Conservation (phyloP, 2,888 invertebrate genomes). For the Brachynemurus nebulosus region DNA sequence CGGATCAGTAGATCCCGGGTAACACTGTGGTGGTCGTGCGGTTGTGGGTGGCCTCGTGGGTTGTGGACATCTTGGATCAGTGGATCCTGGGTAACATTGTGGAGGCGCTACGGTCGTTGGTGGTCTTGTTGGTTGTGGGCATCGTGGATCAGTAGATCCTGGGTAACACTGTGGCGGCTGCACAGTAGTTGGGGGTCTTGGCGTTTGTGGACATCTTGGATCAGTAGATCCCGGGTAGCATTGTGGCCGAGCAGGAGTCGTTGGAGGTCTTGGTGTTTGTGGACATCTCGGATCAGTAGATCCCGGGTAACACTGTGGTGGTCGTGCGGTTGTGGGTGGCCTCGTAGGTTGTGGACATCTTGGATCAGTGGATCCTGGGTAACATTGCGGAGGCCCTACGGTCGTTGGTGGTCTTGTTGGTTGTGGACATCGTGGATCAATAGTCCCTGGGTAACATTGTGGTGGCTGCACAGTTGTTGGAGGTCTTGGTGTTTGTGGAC, state of each 20-base stretch:
- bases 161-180: conserved; percentile 21
- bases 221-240: conserved; percentile 31
- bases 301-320: conserved; percentile 23
- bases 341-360: conserved; percentile 25
- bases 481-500: conserved; percentile 20
- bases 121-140: conserved; percentile 19
- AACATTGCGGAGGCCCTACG: conserved; percentile 23
- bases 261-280: conserved; percentile 19
- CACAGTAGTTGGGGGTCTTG: conserved; percentile 20
- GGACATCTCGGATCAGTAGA: conserved; percentile 22
- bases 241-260: conserved; percentile 13
- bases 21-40: conserved; percentile 25
- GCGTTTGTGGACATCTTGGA: conserved; percentile 28
- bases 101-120: conserved; percentile 24
- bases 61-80: conserved; percentile 29
- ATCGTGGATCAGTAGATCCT: conserved; percentile 23
- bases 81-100: conserved; percentile 32
- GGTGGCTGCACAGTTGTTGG: conserved; percentile 19
- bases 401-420: conserved; percentile 19
- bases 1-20: conserved; percentile 20
- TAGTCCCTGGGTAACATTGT: conserved; percentile 27
- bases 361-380: conserved; percentile 27
- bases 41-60: conserved; percentile 22
- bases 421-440: conserved; percentile 24
- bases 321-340: conserved; percentile 24